Conservation (phyloP, 2,888 invertebrate species). For the Aphelenchoides bicaudatus region DNA sequence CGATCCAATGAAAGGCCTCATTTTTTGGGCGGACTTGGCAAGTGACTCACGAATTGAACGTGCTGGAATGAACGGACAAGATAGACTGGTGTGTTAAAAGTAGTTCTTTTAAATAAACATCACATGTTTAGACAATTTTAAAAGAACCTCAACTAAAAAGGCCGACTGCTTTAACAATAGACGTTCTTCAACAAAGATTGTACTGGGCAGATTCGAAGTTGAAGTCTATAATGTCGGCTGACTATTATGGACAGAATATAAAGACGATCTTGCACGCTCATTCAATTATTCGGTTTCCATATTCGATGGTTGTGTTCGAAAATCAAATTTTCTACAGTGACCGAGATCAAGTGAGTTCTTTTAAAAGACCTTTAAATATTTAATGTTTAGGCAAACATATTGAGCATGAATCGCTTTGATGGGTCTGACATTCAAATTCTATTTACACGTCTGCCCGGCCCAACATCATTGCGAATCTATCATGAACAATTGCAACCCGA, state of each 20-base stretch:
- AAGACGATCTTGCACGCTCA: slow-evolving; percentile 70
- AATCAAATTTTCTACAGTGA: slow-evolving; percentile 96
- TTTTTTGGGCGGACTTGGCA: slow-evolving; percentile 99
- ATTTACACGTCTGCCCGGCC: slow-evolving; percentile 39
- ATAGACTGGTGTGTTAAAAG: slow-evolving; percentile 65
- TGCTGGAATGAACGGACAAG: slow-evolving; percentile 90
- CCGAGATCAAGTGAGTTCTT: slow-evolving; percentile 68
- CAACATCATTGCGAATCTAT: slow-evolving; percentile 58
- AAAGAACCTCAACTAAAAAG: slow-evolving; percentile 75
- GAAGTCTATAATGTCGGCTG: slow-evolving; percentile 49
- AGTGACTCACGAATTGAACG: slow-evolving; percentile 86
- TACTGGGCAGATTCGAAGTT: slow-evolving; percentile 81
- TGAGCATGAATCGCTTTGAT: slow-evolving; percentile 47
- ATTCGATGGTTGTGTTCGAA: slow-evolving; percentile 93
- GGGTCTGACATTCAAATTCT: slow-evolving; percentile 19
- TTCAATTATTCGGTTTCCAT: slow-evolving; percentile 81
- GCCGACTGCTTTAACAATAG: slow-evolving; percentile 92
- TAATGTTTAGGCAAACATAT: no score
- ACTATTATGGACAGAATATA: slow-evolving; percentile 49
- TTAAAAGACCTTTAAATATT: not conserved
- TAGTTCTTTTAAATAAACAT: not conserved
- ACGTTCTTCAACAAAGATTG: slow-evolving; percentile 79
- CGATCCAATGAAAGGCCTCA: slow-evolving; percentile 79
- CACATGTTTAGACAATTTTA: slow-evolving; percentile 68
- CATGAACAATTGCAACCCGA: slow-evolving; percentile 49